Conservation (phyloP, 2,888 invertebrate species). For the Erebia aethiops region DNA sequence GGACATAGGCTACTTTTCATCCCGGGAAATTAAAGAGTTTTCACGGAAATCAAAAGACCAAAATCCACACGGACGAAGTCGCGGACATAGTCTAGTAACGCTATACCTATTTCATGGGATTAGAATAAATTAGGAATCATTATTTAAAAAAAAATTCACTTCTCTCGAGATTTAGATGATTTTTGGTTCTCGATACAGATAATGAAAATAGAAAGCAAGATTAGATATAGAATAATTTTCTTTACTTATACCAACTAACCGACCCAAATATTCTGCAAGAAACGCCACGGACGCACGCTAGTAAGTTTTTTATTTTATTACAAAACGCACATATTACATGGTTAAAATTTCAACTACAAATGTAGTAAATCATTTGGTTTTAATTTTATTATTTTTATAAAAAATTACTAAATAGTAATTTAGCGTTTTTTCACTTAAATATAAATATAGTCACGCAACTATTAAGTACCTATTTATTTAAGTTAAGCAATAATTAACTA, state of each 20-base stretch:
- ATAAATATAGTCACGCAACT: constrained; percentile 19
- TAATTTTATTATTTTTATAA: constrained; percentile 10
- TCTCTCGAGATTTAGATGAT: no score
- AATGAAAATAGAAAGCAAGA: no score
- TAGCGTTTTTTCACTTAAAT: constrained; percentile 5
- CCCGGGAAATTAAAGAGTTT: neutral
- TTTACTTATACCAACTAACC: no score
- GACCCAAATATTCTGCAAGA: no score
- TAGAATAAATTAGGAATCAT: no score
- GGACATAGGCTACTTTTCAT: no score
- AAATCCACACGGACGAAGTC: neutral
- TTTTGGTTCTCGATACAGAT: no score
- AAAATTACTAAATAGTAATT: no score
- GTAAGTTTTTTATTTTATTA: neutral
- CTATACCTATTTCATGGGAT: no score
- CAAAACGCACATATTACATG: neutral
- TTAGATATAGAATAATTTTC: no score
- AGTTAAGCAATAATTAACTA: constrained; percentile 3
- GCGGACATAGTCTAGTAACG: neutral
- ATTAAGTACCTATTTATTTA: constrained; percentile 4
- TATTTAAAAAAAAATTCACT: no score
- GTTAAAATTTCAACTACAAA: constrained; percentile 7
- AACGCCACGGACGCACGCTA: neutral
- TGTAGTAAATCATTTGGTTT: constrained; percentile 6
- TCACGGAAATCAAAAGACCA: no score